Percentiles rank a stretch among this genome's conserved stretches.
These are phyloP conservation scores for Tortrix viridana DNA, from an alignment of 2,888 invertebrate genomes.

Conservation along the genomic window DNA sequence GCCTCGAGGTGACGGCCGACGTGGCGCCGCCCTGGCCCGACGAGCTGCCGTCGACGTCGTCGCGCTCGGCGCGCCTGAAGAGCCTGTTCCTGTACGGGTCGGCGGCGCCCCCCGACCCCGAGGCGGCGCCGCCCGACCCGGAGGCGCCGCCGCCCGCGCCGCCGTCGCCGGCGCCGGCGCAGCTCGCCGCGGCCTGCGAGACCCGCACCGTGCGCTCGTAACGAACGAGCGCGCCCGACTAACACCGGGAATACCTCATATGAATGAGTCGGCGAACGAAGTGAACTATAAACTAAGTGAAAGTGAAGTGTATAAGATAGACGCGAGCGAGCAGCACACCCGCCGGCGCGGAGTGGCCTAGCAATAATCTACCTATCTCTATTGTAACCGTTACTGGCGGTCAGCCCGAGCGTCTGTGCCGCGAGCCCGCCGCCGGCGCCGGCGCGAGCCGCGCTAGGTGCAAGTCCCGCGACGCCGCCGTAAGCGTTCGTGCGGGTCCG, in stretches of 20 bases:
- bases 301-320: slow-evolving; percentile 8
- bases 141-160: slow-evolving; percentile 29
- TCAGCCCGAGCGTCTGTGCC: too few relatives aligned
- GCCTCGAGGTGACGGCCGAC: slow-evolving; percentile 67
- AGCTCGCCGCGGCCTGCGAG: slow-evolving; percentile 40
- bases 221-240: slow-evolving; percentile 40
- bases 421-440: background rate
- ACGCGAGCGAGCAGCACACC: background rate
- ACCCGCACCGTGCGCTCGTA: slow-evolving; percentile 43
- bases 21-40: slow-evolving; percentile 58
- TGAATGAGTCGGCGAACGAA: background rate
- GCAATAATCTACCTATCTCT: slow-evolving; percentile 3
- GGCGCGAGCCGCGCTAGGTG: background rate
- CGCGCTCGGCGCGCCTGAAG: slow-evolving; percentile 63
- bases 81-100: slow-evolving; percentile 76
- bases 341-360: slow-evolving; percentile 5
- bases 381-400: too few relatives aligned
- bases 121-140: slow-evolving; percentile 52
- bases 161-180: slow-evolving; percentile 32
- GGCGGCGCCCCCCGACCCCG: slow-evolving; percentile 60
- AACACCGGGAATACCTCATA: slow-evolving; percentile 5
- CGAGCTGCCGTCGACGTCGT: slow-evolving; percentile 62
- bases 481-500: background rate
- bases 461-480: background rate
- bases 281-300: slow-evolving; percentile 2